A percentile compares a stretch with the other conserved stretches of the same genome.
Conservation (phyloP, 2,797 vertebrate species). For the Vultur gryphus region DNA sequence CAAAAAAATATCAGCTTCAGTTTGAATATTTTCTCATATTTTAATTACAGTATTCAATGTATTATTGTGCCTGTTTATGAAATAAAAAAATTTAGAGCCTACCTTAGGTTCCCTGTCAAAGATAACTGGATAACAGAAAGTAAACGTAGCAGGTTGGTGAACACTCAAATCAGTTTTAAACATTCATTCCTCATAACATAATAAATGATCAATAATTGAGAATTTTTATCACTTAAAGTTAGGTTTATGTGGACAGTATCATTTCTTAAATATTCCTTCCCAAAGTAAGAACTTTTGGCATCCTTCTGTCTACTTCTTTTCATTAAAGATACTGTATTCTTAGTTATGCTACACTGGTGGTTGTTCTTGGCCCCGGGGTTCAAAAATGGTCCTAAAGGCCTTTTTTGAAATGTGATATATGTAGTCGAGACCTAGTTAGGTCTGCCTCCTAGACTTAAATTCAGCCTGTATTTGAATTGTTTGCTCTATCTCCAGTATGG, state of each 20-base stretch:
- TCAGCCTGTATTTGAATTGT: not conserved
- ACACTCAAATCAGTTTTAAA: not conserved
- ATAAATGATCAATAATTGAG: not conserved
- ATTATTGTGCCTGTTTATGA: not conserved
- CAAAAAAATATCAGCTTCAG: not conserved
- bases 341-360: not conserved
- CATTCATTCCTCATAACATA: not conserved
- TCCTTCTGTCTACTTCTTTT: not conserved
- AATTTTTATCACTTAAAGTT: not conserved
- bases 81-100: not conserved
- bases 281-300: not conserved
- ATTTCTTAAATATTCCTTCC: not conserved
- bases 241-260: not conserved
- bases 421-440: not conserved
- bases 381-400: not conserved
- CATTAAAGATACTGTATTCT: not conserved
- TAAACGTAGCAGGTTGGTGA: not conserved
- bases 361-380: accelerated
- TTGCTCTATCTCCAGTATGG: not conserved
- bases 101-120: not conserved
- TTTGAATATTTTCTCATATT: not conserved
- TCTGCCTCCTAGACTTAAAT: not conserved
- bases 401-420: not conserved
- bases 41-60: not conserved
- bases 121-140: not conserved